These are phyloP conservation scores for Drosophila mimetica DNA, from an alignment of 2,888 invertebrate genomes.

Conservation along the genomic window DNA sequence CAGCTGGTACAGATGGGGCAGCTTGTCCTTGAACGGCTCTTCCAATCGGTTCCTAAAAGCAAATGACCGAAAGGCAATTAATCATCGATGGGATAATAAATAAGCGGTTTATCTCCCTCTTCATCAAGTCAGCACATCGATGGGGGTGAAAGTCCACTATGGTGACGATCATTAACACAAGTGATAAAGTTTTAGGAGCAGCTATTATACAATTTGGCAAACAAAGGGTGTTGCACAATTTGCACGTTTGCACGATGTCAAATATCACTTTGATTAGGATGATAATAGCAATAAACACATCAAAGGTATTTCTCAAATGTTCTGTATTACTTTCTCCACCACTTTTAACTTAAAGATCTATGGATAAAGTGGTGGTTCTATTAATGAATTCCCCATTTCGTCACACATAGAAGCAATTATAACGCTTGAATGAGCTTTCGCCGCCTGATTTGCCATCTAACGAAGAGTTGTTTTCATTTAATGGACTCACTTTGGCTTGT, in stretches of 20 bases:
- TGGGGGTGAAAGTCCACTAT: slow-evolving; percentile 13
- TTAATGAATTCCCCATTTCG: not conserved
- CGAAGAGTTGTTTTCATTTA: slow-evolving; percentile 24
- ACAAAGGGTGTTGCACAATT: not conserved
- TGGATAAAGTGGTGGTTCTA: not conserved
- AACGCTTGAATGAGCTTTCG: slow-evolving; percentile 22
- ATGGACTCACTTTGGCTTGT: slow-evolving; percentile 90
- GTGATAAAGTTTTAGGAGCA: not conserved
- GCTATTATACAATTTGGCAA: not conserved
- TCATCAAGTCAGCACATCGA: slow-evolving; percentile 3
- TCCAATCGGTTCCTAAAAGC: slow-evolving; percentile 89
- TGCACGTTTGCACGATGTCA: not conserved
- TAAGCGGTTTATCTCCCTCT: slow-evolving; percentile 44
- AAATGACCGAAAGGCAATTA: slow-evolving; percentile 29
- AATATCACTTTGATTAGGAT: not conserved
- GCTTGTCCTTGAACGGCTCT: slow-evolving; percentile 95
- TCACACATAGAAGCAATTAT: slow-evolving; percentile 1
- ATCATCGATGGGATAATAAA: slow-evolving; percentile 42
- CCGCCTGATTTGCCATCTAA: slow-evolving; percentile 1
- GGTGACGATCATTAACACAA: slow-evolving; percentile 1
- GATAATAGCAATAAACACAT: too few species aligned
- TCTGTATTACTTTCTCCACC: too few species aligned
- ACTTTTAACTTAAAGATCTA: not conserved
- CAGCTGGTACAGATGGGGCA: slow-evolving; percentile 94
- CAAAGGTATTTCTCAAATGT: too few species aligned